Evolutionary conservation across 2,113 vertebrate genomes (phyloP).

Genomic region (Rhinolophus sinicus): DNA sequence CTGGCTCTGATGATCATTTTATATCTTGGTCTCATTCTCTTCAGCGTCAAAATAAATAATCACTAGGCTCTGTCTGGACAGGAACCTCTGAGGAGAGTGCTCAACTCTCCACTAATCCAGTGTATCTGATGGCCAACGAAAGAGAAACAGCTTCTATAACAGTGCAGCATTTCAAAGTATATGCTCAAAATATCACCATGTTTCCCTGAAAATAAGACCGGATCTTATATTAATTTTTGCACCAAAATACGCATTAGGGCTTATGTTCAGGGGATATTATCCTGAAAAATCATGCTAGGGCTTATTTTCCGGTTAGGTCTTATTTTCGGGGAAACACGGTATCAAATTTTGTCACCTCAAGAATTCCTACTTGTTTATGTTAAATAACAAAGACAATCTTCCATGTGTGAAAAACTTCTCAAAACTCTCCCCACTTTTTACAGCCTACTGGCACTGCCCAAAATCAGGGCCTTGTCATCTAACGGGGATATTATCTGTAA

Average conservation of each 20-base stretch:
- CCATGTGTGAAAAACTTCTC: not conserved
- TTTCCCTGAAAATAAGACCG: too few relatives aligned
- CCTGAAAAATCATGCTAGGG: too few relatives aligned
- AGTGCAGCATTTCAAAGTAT: not conserved
- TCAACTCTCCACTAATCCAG: not conserved
- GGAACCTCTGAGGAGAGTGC: not conserved
- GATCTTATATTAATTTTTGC: too few relatives aligned
- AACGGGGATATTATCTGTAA: not conserved
- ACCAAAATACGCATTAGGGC: too few relatives aligned
- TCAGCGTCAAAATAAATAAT: not conserved
- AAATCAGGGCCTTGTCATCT: not conserved
- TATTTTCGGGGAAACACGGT: too few relatives aligned
- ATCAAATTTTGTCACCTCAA: not conserved
- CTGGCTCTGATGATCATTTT: not conserved
- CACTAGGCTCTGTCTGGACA: not conserved
- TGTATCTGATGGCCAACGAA: not conserved
- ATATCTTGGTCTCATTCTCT: not conserved
- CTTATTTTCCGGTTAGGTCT: too few relatives aligned
- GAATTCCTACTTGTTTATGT: not conserved
- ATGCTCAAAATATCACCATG: not conserved
- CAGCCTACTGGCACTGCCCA: not conserved
- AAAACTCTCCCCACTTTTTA: not conserved
- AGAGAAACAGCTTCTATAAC: not conserved
- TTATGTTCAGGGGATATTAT: too few relatives aligned
- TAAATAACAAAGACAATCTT: not conserved